A percentile compares a stretch with the other conserved stretches of the same genome.
These are phyloP conservation scores for Sapayoa aenigma DNA, from an alignment of 2,113 vertebrate genomes.

Conservation along the genomic window DNA sequence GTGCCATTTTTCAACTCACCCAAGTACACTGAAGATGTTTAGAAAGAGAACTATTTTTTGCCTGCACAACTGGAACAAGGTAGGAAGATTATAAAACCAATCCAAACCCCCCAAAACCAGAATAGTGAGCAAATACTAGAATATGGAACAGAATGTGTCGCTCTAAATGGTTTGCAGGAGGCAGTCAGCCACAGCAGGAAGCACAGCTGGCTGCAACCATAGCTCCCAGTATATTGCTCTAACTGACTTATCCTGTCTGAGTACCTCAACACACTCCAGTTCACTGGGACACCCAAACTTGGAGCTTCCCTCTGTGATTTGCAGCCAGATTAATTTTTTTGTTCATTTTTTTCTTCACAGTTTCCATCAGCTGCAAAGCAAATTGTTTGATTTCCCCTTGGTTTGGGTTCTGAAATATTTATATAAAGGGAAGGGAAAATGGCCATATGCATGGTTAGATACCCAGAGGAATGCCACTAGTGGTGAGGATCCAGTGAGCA, in stretches of 20 bases:
- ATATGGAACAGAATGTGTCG: neutral
- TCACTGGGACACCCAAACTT: neutral
- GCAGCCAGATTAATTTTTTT: neutral
- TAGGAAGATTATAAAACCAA: neutral
- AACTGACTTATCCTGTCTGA: neutral
- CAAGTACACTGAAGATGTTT: neutral
- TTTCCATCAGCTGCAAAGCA: neutral
- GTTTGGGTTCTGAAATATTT: neutral
- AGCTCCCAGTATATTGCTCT: fast-evolving
- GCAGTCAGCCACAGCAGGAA: neutral
- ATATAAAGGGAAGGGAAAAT: neutral
- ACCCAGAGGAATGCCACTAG: neutral
- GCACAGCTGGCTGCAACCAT: neutral
- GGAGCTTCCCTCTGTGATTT: neutral
- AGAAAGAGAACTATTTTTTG: neutral
- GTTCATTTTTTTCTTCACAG: neutral
- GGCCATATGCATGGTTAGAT: neutral
- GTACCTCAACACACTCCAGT: neutral
- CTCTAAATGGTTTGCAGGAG: neutral
- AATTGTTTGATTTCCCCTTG: neutral
- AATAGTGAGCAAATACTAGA: neutral
- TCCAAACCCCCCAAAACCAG: fast-evolving
- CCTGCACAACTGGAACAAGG: neutral
- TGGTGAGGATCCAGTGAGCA: neutral
- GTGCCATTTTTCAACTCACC: neutral